Evolutionary conservation across 2,888 invertebrate genomes (phyloP), one percentile per base, ranked within the genome.

Genomic region (Watsonalla binaria): DNA sequence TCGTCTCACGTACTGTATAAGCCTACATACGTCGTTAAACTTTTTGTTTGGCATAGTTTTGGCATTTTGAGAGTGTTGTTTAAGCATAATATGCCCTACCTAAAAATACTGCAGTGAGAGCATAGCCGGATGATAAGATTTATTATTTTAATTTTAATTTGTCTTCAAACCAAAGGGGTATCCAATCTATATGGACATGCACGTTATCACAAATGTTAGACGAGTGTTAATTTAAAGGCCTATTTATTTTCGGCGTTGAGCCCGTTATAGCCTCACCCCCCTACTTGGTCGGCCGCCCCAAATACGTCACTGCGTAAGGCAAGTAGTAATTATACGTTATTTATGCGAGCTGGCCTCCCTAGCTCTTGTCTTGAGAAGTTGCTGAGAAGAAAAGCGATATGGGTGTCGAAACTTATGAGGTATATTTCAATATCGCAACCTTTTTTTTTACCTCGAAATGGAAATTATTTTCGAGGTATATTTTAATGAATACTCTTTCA

Each of bases 271-370:
- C 24, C 24, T 24, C 4, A 24, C 24, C 24, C 24, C 24, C 24
- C 24, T 4, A 24, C n/a, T n/a, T n/a, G 24, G 1, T 11, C 63
- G 59, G 60, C 63, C 49, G 55, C 54, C 57, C 52, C 56, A 54
- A 70, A 58, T 76, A 59, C 77, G 60, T 51, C 74, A 63, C 77
- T 73, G 73, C 57, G 56, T 39, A 58, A 62, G 61, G 67, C 72
- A 76, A 72, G 79, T 74, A 74, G 80, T 81, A 82, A 84, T 84
- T 83, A 84, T 82, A 76, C 72, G 75, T 80, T 78, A 81, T 84
- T 82, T 83, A 82, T 81, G 77, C 78, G 75, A 64, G 68, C 58
- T 68, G 65, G 71, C 71, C 76, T 61, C 72, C 70, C 65, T 54
- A 39, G 57, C 66, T 68, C 70, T 71, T 66, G 68, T 74, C 74